Base-by-base conservation (phyloP, 2,888 invertebrate genomes). In the Xestia sexstrigata region DNA sequence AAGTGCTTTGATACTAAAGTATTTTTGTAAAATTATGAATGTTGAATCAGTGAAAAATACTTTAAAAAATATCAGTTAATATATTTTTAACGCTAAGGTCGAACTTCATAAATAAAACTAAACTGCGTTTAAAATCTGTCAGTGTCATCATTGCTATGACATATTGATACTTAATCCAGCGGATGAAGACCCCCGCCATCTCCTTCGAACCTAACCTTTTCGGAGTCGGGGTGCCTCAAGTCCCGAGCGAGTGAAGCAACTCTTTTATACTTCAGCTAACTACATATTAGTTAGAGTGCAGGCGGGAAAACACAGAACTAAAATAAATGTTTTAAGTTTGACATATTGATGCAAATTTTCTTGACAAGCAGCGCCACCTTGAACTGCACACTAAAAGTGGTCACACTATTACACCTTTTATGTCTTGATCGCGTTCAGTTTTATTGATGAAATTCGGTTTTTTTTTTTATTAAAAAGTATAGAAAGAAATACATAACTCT, bases 1-100 rank as follows among this genome's bases (percentile, higher is more conserved):
- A 85, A 83, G 74, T 17, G 74, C 83, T 68, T 83, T 72, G 52
- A 69, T 74, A 85, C 60, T 66, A 60, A 71, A 68, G 23, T 74
- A 74, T 85, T 58, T 70, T 74, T 81, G 58, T 81, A 81, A 23
- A 60, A 47, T 39, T 60, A 49, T 74, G 74, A 47, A 60, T 72
- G 45, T 26, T 23, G 17, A 73, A 74, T 74, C 58, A 47, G 17
- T 47, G 20, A 69, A 68, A 9, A 42, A 42, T 65, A 42, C 8
- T 35, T n/a, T 23, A 6, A 52, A 23, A 45, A 52, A 45, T 20
- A 52, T 23, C 35, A 17, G 39, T 60, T 58, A 49, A 23, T 35
- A 13, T 35, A 69, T 62, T 74, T 65, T 76, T n/a, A 17, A 60
- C 11, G 7, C 20, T 30, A 23, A 23, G 11, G 62, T 13, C 63